Conservation (phyloP, 2,888 invertebrate genomes). For the Coenonympha arcania region DNA sequence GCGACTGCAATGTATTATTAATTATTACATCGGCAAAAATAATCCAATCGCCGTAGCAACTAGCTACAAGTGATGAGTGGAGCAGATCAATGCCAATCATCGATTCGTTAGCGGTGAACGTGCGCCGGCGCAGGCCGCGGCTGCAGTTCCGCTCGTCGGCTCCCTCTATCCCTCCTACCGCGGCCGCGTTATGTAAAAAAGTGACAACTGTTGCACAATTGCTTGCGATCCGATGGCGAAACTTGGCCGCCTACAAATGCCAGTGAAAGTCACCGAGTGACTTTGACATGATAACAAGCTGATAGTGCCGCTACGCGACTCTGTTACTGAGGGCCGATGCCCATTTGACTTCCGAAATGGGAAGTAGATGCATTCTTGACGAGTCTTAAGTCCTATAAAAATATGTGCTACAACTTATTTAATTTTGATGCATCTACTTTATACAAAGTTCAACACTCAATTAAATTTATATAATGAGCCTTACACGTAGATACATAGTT, state of each 20-base stretch:
- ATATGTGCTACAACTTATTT: background rate
- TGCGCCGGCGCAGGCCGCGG: conserved; percentile 19
- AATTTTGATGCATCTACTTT: too few relatives aligned
- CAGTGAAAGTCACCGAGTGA: conserved; percentile 70
- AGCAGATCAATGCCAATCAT: conserved; percentile 16
- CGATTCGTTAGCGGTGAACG: conserved; percentile 12
- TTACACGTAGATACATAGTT: too few relatives aligned
- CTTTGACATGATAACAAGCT: conserved; percentile 61
- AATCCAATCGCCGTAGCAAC: background rate
- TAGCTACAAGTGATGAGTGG: conserved; percentile 13
- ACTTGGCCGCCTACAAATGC: conserved; percentile 63
- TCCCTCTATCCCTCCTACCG: conserved; percentile 22
- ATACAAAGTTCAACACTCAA: too few relatives aligned
- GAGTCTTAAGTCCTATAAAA: background rate
- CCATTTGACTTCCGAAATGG: conserved; percentile 1
- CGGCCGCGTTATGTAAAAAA: conserved; percentile 62
- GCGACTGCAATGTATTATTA: background rate
- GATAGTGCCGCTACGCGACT: conserved; percentile 36
- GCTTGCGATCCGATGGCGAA: conserved; percentile 70
- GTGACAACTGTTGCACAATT: conserved; percentile 70
- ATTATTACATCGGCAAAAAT: background rate
- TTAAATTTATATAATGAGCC: too few relatives aligned
- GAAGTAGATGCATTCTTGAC: background rate
- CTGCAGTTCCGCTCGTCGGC: conserved; percentile 21
- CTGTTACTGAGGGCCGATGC: conserved; percentile 30